These are phyloP conservation scores for Geothlypis trichas DNA, from an alignment of 2,113 vertebrate species.

Conservation along the genomic window DNA sequence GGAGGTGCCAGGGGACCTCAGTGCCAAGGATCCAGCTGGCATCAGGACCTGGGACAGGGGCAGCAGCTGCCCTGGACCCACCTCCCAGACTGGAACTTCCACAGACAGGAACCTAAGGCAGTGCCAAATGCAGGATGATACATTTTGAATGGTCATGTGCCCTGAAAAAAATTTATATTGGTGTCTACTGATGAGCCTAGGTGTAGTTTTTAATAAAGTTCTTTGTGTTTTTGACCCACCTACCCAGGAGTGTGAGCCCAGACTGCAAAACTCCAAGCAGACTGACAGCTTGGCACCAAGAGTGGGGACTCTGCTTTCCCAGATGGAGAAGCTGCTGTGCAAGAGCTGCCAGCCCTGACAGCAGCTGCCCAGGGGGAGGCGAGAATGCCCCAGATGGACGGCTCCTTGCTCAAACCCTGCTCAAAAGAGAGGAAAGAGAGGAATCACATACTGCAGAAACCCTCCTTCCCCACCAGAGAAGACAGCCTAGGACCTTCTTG, in stretches of 20 bases:
- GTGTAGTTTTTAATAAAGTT: not conserved
- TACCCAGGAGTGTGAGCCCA: not conserved
- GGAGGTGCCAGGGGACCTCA: not conserved
- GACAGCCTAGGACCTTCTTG: not conserved
- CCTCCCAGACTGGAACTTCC: not conserved
- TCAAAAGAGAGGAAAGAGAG: not conserved
- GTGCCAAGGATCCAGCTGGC: not conserved
- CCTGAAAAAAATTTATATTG: not conserved
- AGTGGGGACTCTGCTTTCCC: not conserved
- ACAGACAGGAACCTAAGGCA: not conserved
- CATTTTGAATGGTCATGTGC: not conserved
- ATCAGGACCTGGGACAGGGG: not conserved
- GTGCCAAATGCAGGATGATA: not conserved
- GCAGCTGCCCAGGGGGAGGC: not conserved
- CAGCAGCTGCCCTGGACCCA: not conserved
- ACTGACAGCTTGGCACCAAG: not conserved
- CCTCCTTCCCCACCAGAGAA: not conserved
- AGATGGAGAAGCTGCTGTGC: not conserved
- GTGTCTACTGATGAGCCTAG: not conserved
- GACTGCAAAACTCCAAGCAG: not conserved
- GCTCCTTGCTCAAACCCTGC: not conserved
- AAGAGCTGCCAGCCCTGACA: not conserved
- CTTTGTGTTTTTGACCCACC: not conserved
- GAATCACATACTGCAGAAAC: not conserved
- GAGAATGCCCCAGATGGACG: not conserved